Conservation (phyloP, 2,888 invertebrate species). For the Drosophila austrosaltans region DNA sequence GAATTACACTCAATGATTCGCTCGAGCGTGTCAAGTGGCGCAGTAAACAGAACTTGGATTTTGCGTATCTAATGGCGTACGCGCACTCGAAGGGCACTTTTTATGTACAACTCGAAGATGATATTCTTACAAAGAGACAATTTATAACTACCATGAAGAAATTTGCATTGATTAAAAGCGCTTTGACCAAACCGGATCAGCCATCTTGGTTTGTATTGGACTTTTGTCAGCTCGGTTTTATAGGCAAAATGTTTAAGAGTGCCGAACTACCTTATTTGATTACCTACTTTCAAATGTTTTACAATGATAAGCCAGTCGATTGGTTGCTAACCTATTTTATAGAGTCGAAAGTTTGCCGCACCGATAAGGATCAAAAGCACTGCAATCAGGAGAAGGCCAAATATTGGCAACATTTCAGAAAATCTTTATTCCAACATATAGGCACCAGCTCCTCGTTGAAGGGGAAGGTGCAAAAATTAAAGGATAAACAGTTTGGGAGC, state of each 20-base stretch:
- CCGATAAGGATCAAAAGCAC: constrained; percentile 92
- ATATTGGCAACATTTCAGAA: constrained; percentile 93
- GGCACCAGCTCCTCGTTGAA: constrained; percentile 97
- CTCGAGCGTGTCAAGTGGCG: constrained; percentile 94
- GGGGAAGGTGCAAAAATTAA: constrained; percentile 97
- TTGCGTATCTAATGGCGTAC: constrained; percentile 97
- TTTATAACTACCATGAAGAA: constrained; percentile 94
- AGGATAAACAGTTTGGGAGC: constrained; percentile 94
- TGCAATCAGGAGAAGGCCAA: constrained; percentile 91
- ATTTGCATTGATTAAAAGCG: constrained; percentile 91
- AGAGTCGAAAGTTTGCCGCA: constrained; percentile 94
- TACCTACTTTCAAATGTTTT: constrained; percentile 97
- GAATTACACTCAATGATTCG: constrained; percentile 93
- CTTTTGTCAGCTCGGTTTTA: constrained; percentile 97
- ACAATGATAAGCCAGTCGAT: constrained; percentile 97
- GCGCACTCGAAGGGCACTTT: constrained; percentile 92
- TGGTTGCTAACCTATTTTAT: constrained; percentile 97
- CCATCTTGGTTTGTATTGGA: constrained; percentile 94
- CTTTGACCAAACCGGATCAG: constrained; percentile 84
- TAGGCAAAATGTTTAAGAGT: constrained; percentile 95
- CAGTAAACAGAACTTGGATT: constrained; percentile 97
- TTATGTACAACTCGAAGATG: constrained; percentile 97
- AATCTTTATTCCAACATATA: constrained; percentile 97
- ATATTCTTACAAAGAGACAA: constrained; percentile 93
- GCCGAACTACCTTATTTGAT: constrained; percentile 93